Percentiles rank a stretch among this genome's conserved stretches.
phyloP scores from a whole-genome alignment of 2,888 invertebrate genomes.

The Drosophila histrio region DNA sequence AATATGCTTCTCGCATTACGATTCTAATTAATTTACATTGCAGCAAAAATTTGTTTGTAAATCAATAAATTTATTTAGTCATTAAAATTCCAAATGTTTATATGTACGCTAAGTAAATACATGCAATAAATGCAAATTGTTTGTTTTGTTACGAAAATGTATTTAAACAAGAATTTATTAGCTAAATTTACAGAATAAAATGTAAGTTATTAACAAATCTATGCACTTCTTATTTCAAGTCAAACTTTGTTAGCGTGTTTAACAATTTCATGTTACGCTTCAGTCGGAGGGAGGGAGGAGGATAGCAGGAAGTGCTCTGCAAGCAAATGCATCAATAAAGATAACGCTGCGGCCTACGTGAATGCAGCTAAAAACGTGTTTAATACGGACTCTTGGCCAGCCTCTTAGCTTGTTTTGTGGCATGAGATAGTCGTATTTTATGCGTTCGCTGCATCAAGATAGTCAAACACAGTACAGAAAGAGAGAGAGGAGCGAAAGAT shows the following conservation, averaged over 20 bases:
- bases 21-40: not conserved
- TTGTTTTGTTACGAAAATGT: not conserved
- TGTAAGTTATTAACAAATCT: not conserved
- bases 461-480: constrained; percentile 46
- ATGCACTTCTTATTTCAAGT: not conserved
- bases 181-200: not conserved
- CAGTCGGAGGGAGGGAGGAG: not conserved
- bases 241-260: constrained; percentile 7
- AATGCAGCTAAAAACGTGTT: constrained; percentile 50
- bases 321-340: constrained; percentile 52
- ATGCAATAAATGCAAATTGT: not conserved
- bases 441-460: constrained; percentile 58
- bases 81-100: not conserved
- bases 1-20: not conserved
- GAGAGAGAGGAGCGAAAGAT: constrained; percentile 10
- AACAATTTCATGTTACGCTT: constrained; percentile 21
- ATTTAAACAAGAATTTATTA: constrained; percentile 5
- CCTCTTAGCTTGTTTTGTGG: constrained; percentile 27
- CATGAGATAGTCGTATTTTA: constrained; percentile 43
- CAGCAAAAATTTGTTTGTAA: not conserved
- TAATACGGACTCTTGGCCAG: constrained; percentile 33
- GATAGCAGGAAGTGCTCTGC: constrained; percentile 41
- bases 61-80: not conserved
- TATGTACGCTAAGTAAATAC: not conserved
- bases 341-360: constrained; percentile 49